A percentile compares a stretch with the other conserved stretches of the same genome.
phyloP scores from a whole-genome alignment of 2,888 invertebrate genomes.

The Tenthredo amoena region DNA sequence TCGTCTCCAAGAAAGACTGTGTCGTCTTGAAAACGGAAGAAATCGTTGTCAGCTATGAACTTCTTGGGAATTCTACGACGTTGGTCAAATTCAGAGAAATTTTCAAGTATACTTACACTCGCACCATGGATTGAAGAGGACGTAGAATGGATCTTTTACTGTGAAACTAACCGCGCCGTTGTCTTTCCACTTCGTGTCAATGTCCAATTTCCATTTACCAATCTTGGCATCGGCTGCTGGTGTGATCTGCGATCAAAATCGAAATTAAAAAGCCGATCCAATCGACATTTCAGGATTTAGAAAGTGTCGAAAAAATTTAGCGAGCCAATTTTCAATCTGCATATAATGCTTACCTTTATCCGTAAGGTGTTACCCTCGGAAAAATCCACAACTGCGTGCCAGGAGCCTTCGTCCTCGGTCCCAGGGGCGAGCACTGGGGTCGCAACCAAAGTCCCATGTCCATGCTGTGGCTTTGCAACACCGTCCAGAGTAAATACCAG shows the following conservation, averaged over 20 bases:
- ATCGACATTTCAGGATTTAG: background rate
- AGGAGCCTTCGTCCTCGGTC: conserved; percentile 82
- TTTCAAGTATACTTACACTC: conserved; percentile 80
- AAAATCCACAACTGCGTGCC: conserved; percentile 88
- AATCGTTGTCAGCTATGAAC: background rate
- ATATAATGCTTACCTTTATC: conserved; percentile 75
- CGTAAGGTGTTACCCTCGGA: conserved; percentile 82
- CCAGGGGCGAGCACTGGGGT: conserved; percentile 85
- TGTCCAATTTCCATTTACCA: conserved; percentile 91
- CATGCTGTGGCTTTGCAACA: conserved; percentile 88
- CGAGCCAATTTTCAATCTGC: background rate
- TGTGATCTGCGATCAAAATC: conserved; percentile 81
- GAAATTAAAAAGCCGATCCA: background rate
- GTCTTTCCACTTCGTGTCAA: conserved; percentile 87
- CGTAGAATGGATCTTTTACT: conserved; percentile 88
- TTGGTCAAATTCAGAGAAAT: background rate
- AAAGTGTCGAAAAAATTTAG: background rate
- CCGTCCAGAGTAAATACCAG: conserved; percentile 91
- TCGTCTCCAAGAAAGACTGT: conserved; percentile 83
- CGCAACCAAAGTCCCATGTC: conserved; percentile 89
- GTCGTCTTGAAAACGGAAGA: conserved; percentile 79
- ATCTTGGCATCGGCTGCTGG: conserved; percentile 87
- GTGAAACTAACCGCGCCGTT: conserved; percentile 87
- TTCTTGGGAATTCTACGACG: background rate
- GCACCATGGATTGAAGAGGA: conserved; percentile 96